Percentiles rank a stretch among this genome's conserved stretches.
These are phyloP conservation scores for Drosophila burlai DNA, from an alignment of 1,140 invertebrate genomes.

Conservation along the genomic window DNA sequence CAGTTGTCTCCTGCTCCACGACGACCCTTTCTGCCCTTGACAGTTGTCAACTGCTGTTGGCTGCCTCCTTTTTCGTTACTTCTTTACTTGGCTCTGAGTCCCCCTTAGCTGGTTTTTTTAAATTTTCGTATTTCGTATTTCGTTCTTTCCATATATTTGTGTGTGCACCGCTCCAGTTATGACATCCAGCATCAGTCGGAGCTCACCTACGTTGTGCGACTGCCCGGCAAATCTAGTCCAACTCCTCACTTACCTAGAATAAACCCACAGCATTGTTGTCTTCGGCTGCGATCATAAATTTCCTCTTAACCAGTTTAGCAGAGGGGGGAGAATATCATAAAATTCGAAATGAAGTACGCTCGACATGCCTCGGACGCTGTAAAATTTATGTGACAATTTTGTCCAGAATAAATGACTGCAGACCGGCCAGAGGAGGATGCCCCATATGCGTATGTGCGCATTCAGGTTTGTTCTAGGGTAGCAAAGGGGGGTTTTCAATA, in stretches of 20 bases:
- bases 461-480: constrained; percentile 43
- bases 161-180: constrained; percentile 26
- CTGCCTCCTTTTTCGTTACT: constrained; percentile 62
- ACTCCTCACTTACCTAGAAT: constrained; percentile 41
- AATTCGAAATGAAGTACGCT: constrained; percentile 81
- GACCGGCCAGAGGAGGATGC: constrained; percentile 37
- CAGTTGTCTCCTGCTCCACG: constrained; percentile 46
- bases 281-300: constrained; percentile 65
- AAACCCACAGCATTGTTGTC: constrained; percentile 48
- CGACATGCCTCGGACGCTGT: constrained; percentile 72
- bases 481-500: constrained; percentile 19
- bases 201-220: constrained; percentile 20
- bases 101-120: constrained; percentile 28
- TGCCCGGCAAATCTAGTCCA: constrained; percentile 35
- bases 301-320: constrained; percentile 66
- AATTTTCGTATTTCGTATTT: constrained; percentile 51
- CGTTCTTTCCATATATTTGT: constrained; percentile 40
- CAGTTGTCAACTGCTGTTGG: constrained; percentile 81
- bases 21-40: constrained; percentile 64
- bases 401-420: constrained; percentile 72
- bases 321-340: constrained; percentile 68
- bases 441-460: constrained; percentile 41
- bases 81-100: constrained; percentile 5
- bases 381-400: constrained; percentile 82
- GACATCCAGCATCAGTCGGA: constrained; percentile 20